Base-by-base conservation (phyloP, 2,113 vertebrate genomes). In the Microcebus ravelobensis region DNA sequence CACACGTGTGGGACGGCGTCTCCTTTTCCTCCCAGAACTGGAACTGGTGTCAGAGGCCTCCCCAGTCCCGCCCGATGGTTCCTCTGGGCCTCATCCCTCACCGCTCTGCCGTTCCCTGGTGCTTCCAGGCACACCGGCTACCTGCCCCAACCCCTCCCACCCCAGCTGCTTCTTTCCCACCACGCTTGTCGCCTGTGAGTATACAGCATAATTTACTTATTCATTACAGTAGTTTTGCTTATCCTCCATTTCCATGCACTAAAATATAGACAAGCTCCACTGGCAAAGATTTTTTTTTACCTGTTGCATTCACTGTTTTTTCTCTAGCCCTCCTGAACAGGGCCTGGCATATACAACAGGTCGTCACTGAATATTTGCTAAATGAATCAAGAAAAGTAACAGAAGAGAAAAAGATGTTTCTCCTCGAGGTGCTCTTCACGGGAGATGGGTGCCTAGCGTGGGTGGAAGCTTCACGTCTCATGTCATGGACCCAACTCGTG, bases 1-100 rank as follows among this genome's bases (percentile, higher is more conserved):
- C 48, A 71, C 25, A 48, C 3, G 1, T 20, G 1, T 0, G 6
- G 27, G 65, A 27, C 0, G 20, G 57, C 6, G 52, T 18, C 25
- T 39, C 8, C 2, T 55, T 31, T 6, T 50, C 45, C 8, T 73
- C 45, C 39, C 42, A 10, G 13, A 27, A 71, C 42, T 39, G 1
- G 15, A 45, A 57, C 2, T 50, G 18, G 27, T 18, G 21, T 29
- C 2, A 0, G 1, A 57, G 42, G 57, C 18, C 36, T 14, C 23
- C 48, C 13, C 17, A 8, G 36, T 8, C 21, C 4, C 15, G 10
- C 36, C 65, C 63, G 73, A 25, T 14, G 13, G 70, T 11, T n/a
- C 36, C 73, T 48, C 83, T 10, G 5, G 50, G 61, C 52, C 73
- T 48, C 80, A 23, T 3, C 6, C 50, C 63, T 77, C 6, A 45